Conservation (phyloP, 2,888 invertebrate species). For the Gastracanthus pulcherrimus region DNA sequence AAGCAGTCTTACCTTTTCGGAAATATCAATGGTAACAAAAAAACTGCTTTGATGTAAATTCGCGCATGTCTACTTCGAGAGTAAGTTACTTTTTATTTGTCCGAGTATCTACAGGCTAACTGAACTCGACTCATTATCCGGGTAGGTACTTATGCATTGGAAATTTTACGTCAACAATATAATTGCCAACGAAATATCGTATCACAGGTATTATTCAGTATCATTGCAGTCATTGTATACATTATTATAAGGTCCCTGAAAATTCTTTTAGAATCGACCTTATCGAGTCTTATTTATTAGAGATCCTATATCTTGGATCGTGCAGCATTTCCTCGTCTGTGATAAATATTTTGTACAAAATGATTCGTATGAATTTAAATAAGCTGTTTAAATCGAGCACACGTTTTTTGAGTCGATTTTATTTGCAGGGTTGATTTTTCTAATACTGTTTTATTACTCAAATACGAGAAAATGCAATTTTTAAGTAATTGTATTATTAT, state of each 20-base stretch:
- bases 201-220: constrained; percentile 31
- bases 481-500: constrained; percentile 39
- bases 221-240: constrained; percentile 41
- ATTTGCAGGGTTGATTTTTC: constrained; percentile 49
- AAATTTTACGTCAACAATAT: constrained; percentile 37
- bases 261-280: constrained; percentile 32
- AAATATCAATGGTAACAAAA: constrained; percentile 25
- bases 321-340: constrained; percentile 57
- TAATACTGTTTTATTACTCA: constrained; percentile 44
- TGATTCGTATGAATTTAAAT: constrained; percentile 50
- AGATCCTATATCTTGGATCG: constrained; percentile 50
- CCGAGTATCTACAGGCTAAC: constrained; percentile 29
- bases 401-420: constrained; percentile 53
- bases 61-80: constrained; percentile 55
- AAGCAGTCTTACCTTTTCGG: constrained; percentile 3
- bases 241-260: constrained; percentile 34
- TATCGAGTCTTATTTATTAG: constrained; percentile 45
- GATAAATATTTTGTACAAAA: constrained; percentile 58
- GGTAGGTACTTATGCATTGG: constrained; percentile 25
- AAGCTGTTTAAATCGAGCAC: constrained; percentile 50
- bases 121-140: constrained; percentile 6
- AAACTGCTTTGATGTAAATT: constrained; percentile 49
- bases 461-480: constrained; percentile 51
- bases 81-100: constrained; percentile 38
- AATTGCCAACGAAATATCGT: constrained; percentile 42